Evolutionary conservation across 2,113 vertebrate genomes (phyloP).

Genomic region (Dascyllus trimaculatus): DNA sequence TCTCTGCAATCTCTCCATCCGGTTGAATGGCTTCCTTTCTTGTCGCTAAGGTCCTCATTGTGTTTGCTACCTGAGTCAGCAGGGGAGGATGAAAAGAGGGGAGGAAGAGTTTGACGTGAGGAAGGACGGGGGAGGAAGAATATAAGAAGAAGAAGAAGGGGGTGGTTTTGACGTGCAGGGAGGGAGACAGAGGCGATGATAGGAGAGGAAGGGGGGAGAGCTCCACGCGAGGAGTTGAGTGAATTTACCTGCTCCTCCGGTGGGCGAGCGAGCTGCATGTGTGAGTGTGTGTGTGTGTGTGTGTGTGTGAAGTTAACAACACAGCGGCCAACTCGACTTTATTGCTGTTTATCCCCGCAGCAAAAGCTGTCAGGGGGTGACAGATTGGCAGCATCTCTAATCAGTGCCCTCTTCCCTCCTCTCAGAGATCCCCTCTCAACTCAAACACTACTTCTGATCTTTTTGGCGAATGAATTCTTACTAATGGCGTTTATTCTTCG

Average conservation of each 20-base stretch:
- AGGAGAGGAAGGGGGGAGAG: constrained; percentile 38
- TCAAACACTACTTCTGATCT: constrained; percentile 64
- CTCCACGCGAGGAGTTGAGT: constrained; percentile 56
- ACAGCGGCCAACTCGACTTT: constrained; percentile 73
- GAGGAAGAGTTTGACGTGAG: constrained; percentile 45
- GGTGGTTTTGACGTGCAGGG: constrained; percentile 66
- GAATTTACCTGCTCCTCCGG: constrained; percentile 75
- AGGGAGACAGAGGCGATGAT: constrained; percentile 73
- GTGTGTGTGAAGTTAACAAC: constrained; percentile 71
- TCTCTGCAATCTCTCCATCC: constrained; percentile 69
- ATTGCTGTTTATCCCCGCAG: constrained; percentile 84
- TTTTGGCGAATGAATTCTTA: constrained; percentile 44
- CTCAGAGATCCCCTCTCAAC: constrained; percentile 52
- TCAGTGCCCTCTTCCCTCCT: constrained; percentile 68
- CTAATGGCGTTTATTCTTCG: constrained; percentile 43
- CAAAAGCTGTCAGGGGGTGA: constrained; percentile 78
- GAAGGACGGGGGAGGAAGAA: constrained; percentile 42
- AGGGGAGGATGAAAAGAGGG: constrained; percentile 75
- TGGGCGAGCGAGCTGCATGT: constrained; percentile 55
- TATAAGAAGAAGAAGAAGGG: constrained; percentile 42
- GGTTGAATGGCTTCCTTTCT: constrained; percentile 71
- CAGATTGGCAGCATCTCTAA: constrained; percentile 80
- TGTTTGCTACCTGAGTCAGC: constrained; percentile 84
- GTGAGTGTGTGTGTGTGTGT: constrained; percentile 42
- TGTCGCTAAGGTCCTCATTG: constrained; percentile 76